Evolutionary conservation across 2,888 invertebrate genomes (phyloP).

Genomic region (Chydorus sphaericus): DNA sequence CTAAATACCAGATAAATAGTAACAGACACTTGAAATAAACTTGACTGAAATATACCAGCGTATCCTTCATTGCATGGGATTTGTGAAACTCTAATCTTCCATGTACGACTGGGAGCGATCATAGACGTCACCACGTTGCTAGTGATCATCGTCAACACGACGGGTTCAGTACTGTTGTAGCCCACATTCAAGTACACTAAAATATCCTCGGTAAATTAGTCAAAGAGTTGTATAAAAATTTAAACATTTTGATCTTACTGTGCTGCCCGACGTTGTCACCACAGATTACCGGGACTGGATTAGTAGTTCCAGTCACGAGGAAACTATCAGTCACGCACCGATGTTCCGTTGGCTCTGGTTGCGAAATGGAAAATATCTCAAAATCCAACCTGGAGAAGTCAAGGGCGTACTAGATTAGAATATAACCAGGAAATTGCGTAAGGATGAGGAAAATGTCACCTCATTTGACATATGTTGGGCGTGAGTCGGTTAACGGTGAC

Average conservation of each 20-base stretch:
- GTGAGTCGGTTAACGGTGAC: slow-evolving; percentile 22
- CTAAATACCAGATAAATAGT: no score
- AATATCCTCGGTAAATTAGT: neutral
- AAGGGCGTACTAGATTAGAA: neutral
- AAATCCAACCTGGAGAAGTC: slow-evolving; percentile 21
- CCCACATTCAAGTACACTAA: slow-evolving; percentile 15
- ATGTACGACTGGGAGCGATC: slow-evolving; percentile 14
- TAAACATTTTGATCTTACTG: slow-evolving; percentile 19
- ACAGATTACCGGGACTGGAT: slow-evolving; percentile 22
- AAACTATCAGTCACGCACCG: slow-evolving; percentile 23
- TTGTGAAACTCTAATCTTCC: slow-evolving; percentile 22
- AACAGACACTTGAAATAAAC: no score
- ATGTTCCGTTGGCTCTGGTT: slow-evolving; percentile 22
- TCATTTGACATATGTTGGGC: slow-evolving; percentile 22
- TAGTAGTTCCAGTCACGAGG: slow-evolving; percentile 22
- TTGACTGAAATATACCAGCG: slow-evolving; percentile 6
- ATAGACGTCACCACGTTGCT: slow-evolving; percentile 1
- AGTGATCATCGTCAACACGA: slow-evolving; percentile 10
- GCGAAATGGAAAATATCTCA: slow-evolving; percentile 22
- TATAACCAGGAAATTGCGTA: no score
- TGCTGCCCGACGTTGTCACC: slow-evolving; percentile 24
- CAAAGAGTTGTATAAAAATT: neutral
- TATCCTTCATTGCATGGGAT: slow-evolving; percentile 13
- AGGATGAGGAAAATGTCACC: slow-evolving; percentile 16
- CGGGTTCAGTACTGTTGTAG: slow-evolving; percentile 8